phyloP scores from a whole-genome alignment of 2,888 invertebrate species.

The Dynastes grantii region DNA sequence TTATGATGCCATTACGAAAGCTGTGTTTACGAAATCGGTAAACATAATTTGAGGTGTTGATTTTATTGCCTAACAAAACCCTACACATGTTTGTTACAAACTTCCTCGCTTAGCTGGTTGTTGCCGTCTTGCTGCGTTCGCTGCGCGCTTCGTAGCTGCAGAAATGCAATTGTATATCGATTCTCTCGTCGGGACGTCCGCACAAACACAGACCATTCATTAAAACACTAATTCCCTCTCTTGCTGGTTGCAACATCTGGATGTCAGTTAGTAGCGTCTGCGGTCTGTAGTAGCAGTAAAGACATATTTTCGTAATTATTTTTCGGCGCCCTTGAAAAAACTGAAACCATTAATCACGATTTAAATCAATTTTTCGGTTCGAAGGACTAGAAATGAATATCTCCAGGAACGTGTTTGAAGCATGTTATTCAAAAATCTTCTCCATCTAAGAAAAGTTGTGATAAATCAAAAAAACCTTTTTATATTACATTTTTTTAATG shows the following conservation, averaged over 20 bases:
- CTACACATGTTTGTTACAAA: conserved; percentile 34
- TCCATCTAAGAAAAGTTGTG: no score
- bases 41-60: conserved; percentile 47
- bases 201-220: conserved; percentile 17
- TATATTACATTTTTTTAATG: no score
- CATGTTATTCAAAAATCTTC: no score
- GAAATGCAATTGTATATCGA: conserved; percentile 14
- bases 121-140: conserved; percentile 12
- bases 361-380: no score
- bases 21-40: conserved; percentile 44
- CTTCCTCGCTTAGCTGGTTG: conserved; percentile 20
- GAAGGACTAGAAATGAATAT: no score
- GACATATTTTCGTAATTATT: neutral
- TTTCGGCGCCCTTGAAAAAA: neutral
- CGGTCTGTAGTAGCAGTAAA: neutral
- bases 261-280: neutral
- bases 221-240: conserved; percentile 10
- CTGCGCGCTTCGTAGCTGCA: neutral
- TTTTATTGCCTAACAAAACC: conserved; percentile 44
- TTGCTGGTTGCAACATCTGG: neutral
- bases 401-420: no score
- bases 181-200: conserved; percentile 13
- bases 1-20: conserved; percentile 46
- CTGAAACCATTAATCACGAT: no score
- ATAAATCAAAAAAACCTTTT: no score